phyloP scores from a whole-genome alignment of 2,797 vertebrate species.

The Neoniphon sammara region DNA sequence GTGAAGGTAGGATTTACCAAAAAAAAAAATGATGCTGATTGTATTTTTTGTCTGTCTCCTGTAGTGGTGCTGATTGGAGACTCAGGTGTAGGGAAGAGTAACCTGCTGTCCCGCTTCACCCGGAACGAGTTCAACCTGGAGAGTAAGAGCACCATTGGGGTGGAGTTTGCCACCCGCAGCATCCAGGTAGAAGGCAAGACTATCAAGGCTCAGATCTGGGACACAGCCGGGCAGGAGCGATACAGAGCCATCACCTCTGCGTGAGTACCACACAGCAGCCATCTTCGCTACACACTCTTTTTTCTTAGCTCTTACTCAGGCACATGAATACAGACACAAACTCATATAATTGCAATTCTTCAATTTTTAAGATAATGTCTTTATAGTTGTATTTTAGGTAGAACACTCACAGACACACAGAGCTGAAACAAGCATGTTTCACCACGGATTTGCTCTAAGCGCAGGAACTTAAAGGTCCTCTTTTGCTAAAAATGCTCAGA shows the following conservation, averaged over 20 bases:
- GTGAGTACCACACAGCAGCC: constrained; percentile 74
- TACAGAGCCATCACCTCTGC: constrained; percentile 92
- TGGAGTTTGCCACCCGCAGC: constrained; percentile 92
- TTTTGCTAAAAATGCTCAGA: too few relatives aligned
- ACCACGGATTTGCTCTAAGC: background rate
- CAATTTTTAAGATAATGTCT: too few relatives aligned
- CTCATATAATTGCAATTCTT: background rate
- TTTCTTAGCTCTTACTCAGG: background rate
- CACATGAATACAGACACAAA: background rate
- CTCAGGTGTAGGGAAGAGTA: constrained; percentile 91
- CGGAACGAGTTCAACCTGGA: constrained; percentile 92
- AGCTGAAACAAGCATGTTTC: background rate
- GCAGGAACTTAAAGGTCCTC: too few relatives aligned
- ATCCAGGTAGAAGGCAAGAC: constrained; percentile 91
- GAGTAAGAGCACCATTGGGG: constrained; percentile 92
- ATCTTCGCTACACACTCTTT: background rate
- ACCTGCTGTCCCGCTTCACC: constrained; percentile 91
- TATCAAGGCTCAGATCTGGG: constrained; percentile 91
- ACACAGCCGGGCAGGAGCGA: constrained; percentile 88
- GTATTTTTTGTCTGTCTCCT: background rate
- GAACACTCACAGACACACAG: background rate
- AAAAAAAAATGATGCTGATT: background rate
- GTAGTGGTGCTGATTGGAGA: constrained; percentile 91
- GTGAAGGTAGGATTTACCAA: background rate
- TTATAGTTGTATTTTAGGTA: too few relatives aligned